Base-by-base conservation (phyloP, 2,888 invertebrate genomes). In the Hemaris fuciformis region DNA sequence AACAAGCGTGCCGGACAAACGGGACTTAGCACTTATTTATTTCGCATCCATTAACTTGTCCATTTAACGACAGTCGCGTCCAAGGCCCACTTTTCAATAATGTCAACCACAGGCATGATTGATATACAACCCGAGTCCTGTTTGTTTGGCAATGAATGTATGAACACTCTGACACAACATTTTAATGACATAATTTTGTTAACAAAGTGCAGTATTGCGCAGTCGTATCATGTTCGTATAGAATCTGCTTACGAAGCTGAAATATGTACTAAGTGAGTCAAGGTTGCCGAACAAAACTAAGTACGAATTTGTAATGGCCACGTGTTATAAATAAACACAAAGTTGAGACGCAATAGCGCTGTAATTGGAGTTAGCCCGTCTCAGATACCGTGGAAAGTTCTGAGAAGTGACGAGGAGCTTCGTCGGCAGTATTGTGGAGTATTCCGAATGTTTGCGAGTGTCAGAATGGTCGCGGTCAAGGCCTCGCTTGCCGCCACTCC, bases 401-500 rank as follows among this genome's bases (percentile, higher is more conserved):
- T 77, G 70, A 70, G 81, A 80, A 83, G 76, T 83, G 77, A 81
- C 83, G 80, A 82, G 79, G 76, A 78, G 82, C 80, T 57, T 75
- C 67, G 74, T 78, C 75, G 74, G 80, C 81, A 75, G 72, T 75
- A 74, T 69, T 65, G 73, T 67, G 72, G 68, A 64, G 71, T 74
- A 67, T 64, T 66, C 66, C 70, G 73, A 81, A 82, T 76, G 74
- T 76, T 75, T 68, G 76, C 69, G 71, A 69, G 68, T 71, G 70
- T 64, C 74, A 66, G 68, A 67, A 66, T 64, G 78, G 58, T 22
- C 73, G 75, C 84, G 89, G 90, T 89, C 90, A 90, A 90, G 90
- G 90, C 72, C 86, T 84, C 75, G 85, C 83, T 80, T 82, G 38
- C 38, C 38, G 38, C 3, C 10, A 10, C 46, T 79, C 78, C 61